Conservation (phyloP, 2,797 vertebrate species). For the Sebastes vulpes region DNA sequence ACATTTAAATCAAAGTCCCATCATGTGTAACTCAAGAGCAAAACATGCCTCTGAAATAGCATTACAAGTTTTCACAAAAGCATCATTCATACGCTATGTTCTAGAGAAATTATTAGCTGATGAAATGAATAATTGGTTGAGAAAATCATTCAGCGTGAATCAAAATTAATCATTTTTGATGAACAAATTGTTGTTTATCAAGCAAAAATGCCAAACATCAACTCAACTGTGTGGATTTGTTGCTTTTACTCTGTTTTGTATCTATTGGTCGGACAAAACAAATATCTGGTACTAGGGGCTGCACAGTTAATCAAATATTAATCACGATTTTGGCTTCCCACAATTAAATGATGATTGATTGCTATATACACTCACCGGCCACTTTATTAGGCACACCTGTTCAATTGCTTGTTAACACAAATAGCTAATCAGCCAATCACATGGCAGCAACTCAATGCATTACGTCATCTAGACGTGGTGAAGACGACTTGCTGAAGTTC, state of each 20-base stretch:
- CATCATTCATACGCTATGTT: not conserved
- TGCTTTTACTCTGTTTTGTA: not conserved
- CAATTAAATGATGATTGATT: no score
- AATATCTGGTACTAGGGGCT: no score
- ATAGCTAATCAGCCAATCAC: no score
- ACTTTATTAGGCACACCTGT: no score
- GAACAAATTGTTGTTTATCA: not conserved
- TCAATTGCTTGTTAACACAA: no score
- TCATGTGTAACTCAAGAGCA: not conserved
- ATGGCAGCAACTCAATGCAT: no score
- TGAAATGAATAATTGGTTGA: not conserved
- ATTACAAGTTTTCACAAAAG: not conserved
- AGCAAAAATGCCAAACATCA: not conserved
- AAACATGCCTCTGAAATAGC: not conserved
- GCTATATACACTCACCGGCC: no score
- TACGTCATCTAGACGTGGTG: rapidly evolving
- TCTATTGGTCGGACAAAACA: not conserved
- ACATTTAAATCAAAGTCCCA: not conserved
- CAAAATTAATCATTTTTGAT: not conserved
- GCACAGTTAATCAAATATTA: no score
- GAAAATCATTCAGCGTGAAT: not conserved
- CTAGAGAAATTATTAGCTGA: not conserved
- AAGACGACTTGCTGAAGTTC: no score
- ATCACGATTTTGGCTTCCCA: no score
- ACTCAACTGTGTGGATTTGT: not conserved